These are phyloP conservation scores for Cremastinae sp. DNA, from an alignment of 2,888 invertebrate species.

Conservation along the genomic window DNA sequence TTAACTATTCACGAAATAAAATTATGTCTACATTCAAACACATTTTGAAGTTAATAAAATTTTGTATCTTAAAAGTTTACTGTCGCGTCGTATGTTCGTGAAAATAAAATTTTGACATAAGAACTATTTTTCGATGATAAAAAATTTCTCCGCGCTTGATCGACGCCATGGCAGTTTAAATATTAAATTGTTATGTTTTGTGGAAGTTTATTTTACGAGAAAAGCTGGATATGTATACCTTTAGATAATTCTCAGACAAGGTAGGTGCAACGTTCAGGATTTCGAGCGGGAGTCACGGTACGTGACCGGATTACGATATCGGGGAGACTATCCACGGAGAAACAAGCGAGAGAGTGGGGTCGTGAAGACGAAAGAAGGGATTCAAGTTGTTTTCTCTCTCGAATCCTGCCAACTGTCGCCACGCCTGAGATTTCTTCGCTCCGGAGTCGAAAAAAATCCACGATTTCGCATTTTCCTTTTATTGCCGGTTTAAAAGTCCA, in stretches of 20 bases:
- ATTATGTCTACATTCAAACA: not conserved
- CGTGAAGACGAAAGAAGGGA: constrained; percentile 46
- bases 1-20: not conserved
- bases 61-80: no score
- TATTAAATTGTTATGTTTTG: not conserved
- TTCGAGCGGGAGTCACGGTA: constrained; percentile 67
- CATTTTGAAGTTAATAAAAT: no score
- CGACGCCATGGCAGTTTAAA: not conserved
- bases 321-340: constrained; percentile 53
- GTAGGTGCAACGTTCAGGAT: constrained; percentile 66
- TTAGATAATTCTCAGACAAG: constrained; percentile 68
- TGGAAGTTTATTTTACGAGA: not conserved
- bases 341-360: constrained; percentile 68
- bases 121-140: not conserved
- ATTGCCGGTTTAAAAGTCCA: constrained; percentile 79
- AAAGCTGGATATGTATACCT: constrained; percentile 27
- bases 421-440: constrained; percentile 61
- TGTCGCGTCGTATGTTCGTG: no score
- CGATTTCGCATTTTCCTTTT: constrained; percentile 77
- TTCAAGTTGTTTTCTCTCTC: constrained; percentile 66
- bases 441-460: constrained; percentile 76
- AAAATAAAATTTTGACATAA: no score
- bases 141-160: not conserved
- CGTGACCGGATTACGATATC: constrained; percentile 78
- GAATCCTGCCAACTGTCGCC: constrained; percentile 78